These are phyloP conservation scores for Pomacea maculata DNA, from an alignment of 1,140 invertebrate species.

Conservation along the genomic window DNA sequence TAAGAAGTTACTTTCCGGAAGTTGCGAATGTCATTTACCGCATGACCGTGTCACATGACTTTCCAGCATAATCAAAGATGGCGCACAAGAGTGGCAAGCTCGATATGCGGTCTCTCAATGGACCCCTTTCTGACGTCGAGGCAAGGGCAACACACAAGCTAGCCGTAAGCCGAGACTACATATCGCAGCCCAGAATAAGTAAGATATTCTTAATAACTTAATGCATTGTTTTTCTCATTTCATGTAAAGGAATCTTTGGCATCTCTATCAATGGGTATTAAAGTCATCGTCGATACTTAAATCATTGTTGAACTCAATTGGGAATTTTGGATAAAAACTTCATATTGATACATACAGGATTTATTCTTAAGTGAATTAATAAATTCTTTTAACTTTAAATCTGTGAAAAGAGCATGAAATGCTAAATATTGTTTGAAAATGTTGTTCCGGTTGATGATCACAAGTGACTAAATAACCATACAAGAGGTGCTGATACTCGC, in stretches of 20 bases:
- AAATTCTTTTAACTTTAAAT: neutral
- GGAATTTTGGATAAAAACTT: neutral
- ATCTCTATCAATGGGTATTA: too few relatives aligned
- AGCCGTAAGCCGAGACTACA: constrained; percentile 94
- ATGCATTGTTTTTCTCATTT: too few relatives aligned
- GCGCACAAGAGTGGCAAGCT: constrained; percentile 43
- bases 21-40: neutral
- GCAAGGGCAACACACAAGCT: constrained; percentile 66
- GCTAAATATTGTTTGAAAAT: neutral
- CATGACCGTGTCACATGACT: constrained; percentile 40
- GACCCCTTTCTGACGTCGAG: constrained; percentile 42
- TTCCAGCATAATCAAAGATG: constrained; percentile 42
- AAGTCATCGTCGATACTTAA: too few relatives aligned
- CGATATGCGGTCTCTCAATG: constrained; percentile 47
- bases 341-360: neutral
- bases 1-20: neutral
- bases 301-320: too few relatives aligned
- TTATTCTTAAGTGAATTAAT: neutral
- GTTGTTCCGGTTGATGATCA: neutral
- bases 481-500: constrained; percentile 3
- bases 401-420: neutral
- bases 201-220: constrained; percentile 66
- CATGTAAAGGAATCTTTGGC: too few relatives aligned
- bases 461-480: constrained; percentile 20
- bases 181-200: constrained; percentile 97